Conservation (phyloP, 2,888 invertebrate species). For the Sussaba pulchella region DNA sequence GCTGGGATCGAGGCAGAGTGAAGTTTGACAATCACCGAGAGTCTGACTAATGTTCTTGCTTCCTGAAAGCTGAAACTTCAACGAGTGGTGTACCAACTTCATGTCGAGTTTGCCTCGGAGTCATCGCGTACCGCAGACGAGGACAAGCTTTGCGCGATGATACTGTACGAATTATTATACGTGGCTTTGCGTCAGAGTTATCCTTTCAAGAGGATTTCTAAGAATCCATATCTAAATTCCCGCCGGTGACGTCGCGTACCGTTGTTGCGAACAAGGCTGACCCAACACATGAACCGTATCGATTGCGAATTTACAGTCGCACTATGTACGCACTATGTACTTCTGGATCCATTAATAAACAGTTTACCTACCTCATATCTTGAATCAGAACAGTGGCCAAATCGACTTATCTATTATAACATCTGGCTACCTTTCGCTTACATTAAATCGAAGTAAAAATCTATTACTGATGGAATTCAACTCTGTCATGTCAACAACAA, state of each 20-base stretch:
- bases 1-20: conserved; percentile 69
- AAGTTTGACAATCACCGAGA: conserved; percentile 71
- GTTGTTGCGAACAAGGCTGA: not conserved
- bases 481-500: too few species aligned
- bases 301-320: too few species aligned
- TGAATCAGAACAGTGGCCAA: too few species aligned
- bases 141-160: conserved; percentile 27
- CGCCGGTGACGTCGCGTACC: not conserved
- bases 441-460: too few species aligned
- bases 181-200: conserved; percentile 1
- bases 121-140: conserved; percentile 39
- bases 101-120: conserved; percentile 52
- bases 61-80: conserved; percentile 69
- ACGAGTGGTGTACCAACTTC: conserved; percentile 52
- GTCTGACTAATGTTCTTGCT: conserved; percentile 71
- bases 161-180: conserved; percentile 48
- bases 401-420: too few species aligned
- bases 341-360: too few species aligned
- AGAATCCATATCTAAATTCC: conserved; percentile 10
- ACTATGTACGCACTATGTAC: too few species aligned
- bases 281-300: too few species aligned
- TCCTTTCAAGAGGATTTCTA: not conserved
- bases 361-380: too few species aligned
- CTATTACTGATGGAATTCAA: too few species aligned
- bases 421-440: too few species aligned